Evolutionary conservation across 2,888 invertebrate genomes (phyloP), one percentile per base, ranked within the genome.

Genomic region (Cryptocephalus primarius): DNA sequence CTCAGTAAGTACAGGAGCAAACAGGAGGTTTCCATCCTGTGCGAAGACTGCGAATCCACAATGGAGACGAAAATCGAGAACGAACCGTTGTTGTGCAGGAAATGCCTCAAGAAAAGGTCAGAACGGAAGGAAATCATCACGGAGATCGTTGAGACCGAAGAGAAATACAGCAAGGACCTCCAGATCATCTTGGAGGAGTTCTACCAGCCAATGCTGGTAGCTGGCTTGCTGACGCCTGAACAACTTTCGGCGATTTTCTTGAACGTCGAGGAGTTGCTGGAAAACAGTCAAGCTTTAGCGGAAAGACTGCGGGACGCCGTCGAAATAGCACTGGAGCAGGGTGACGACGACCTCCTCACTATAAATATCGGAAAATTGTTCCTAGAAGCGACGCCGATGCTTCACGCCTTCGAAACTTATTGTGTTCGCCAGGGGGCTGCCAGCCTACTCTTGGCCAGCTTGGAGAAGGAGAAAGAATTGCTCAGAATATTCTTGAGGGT

Each of bases 101-200:
- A 91, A 66, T 95, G 95, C 68, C 77, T 83, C 48, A 88, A 91
- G 64, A 87, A 88, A 62, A 77, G 93, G 46, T 81, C 87, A 8
- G 94, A 95, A 67, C 78, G 94, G 46, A 91, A 92, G 64, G 93
- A 95, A 74, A 94, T 93, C 33, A 86, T 95, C 44, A 87, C 87
- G 4, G 95, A 95, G 75, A 91, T 95, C 51, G 88, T 93, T 4
- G 94, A 95, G 71, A 95, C 95, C 1, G 95, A 95, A 72, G 85
- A 92, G 64, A 95, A 93, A 64, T 95, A 95, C 65, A 92, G 93
- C 13, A 77, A 93, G 45, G 95, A 95, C 69, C 74, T 95, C 59
- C 85, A 88, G 66, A 93, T 95, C 47, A 87, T 95, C 58, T 75
- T 91, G 58, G 93, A 94, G 68, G 94, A 92, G 69, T 91, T 92